A percentile compares a stretch with the other conserved stretches of the same genome.
phyloP scores from a whole-genome alignment of 1,140 invertebrate genomes.

The Drosophila busckii region DNA sequence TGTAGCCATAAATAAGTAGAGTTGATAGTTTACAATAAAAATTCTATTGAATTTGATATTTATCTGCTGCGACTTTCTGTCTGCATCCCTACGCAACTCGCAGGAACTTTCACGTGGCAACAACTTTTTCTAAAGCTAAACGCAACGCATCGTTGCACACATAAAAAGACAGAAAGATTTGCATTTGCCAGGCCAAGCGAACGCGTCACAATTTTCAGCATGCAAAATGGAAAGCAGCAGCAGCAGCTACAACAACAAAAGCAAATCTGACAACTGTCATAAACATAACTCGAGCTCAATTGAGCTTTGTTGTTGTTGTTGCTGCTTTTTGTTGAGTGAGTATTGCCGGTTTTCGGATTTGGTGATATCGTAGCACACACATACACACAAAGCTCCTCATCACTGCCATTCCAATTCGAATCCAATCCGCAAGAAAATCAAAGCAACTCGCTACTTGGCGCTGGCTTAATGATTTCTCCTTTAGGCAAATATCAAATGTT shows the following conservation, averaged over 20 bases:
- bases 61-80: too few relatives aligned
- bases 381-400: background rate
- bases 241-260: constrained; percentile 20
- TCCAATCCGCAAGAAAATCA: background rate
- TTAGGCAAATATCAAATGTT: constrained; percentile 59
- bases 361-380: constrained; percentile 50
- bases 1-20: too few relatives aligned
- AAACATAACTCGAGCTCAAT: constrained; percentile 74
- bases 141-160: constrained; percentile 71
- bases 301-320: constrained; percentile 44
- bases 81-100: too few relatives aligned
- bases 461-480: constrained; percentile 66
- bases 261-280: constrained; percentile 58
- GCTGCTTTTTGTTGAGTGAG: constrained; percentile 22
- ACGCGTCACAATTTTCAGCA: constrained; percentile 29
- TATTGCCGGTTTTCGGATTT: constrained; percentile 21
- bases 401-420: background rate
- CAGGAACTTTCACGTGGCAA: constrained; percentile 64
- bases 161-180: too few relatives aligned
- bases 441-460: background rate
- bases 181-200: constrained; percentile 40
- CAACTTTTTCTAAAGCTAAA: too few relatives aligned
- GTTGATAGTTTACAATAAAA: too few relatives aligned
- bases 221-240: constrained; percentile 64
- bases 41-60: too few relatives aligned